Conservation (phyloP, 2,113 vertebrate species). For the Conger conger region DNA sequence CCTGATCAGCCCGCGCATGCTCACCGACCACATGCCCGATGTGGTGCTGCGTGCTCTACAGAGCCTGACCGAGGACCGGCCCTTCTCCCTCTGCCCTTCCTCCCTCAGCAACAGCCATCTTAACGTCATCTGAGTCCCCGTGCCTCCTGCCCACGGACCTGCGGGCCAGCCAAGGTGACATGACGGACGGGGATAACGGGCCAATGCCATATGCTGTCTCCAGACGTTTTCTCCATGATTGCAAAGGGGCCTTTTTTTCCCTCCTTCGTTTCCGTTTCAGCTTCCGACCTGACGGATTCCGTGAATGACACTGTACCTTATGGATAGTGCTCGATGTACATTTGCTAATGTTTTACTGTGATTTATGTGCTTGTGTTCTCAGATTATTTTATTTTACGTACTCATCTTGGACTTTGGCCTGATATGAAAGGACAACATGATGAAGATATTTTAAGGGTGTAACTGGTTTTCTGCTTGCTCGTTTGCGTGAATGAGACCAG, state of each 20-base stretch:
- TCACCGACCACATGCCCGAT: conserved; percentile 92
- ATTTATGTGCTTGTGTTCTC: neutral
- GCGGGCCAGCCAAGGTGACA: neutral
- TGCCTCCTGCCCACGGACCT: neutral
- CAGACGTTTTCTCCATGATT: neutral
- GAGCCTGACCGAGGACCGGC: conserved; percentile 67
- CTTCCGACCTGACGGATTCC: neutral
- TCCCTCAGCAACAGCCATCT: conserved; percentile 59
- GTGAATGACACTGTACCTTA: neutral
- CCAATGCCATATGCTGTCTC: neutral
- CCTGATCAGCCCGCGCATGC: conserved; percentile 91
- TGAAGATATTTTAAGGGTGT: conserved; percentile 33
- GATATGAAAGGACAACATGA: neutral
- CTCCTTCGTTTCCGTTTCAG: neutral
- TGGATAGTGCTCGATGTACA: neutral
- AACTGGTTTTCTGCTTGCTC: conserved; percentile 36
- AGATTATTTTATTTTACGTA: neutral
- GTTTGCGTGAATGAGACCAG: conserved; percentile 42
- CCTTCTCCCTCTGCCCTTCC: conserved; percentile 72
- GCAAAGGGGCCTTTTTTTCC: neutral
- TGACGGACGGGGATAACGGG: neutral
- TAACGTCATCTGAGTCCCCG: conserved; percentile 55
- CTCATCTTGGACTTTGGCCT: neutral
- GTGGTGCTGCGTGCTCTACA: conserved; percentile 76
- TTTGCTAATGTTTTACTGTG: neutral